phyloP scores from a whole-genome alignment of 2,888 invertebrate genomes.

The Sipha maydis region DNA sequence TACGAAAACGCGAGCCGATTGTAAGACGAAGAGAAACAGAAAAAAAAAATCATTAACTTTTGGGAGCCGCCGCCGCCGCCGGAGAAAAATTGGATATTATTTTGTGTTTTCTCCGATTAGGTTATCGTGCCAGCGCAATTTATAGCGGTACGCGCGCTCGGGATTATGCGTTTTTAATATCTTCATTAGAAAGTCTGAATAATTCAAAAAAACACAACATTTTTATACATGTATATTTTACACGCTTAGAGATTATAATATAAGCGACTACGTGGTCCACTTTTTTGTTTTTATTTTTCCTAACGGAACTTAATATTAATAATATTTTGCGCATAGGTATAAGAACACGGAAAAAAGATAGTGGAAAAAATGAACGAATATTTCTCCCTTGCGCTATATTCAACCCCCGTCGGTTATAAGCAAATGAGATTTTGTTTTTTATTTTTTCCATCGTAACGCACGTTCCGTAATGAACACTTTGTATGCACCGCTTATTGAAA shows the following conservation, averaged over 20 bases:
- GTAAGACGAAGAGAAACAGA: background rate
- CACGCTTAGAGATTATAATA: background rate
- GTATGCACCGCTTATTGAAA: conserved; percentile 54
- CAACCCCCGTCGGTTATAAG: background rate
- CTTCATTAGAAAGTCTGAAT: conserved; percentile 46
- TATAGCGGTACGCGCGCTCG: too few relatives aligned
- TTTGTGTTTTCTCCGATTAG: too few relatives aligned
- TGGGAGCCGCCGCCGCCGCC: too few relatives aligned
- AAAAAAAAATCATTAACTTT: background rate
- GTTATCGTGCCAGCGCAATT: too few relatives aligned
- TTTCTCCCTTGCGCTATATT: background rate
- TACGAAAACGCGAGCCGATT: background rate
- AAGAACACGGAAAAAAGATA: background rate
- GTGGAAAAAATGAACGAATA: background rate
- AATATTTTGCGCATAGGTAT: too few relatives aligned
- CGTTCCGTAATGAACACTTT: conserved; percentile 51
- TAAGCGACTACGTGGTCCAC: too few relatives aligned
- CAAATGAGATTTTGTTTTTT: conserved; percentile 53
- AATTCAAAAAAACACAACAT: conserved; percentile 35
- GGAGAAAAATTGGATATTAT: too few relatives aligned
- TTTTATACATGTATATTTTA: background rate
- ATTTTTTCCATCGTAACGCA: background rate
- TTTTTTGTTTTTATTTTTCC: background rate
- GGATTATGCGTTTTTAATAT: conserved; percentile 28
- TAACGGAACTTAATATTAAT: conserved; percentile 32